Evolutionary conservation across 2,888 invertebrate genomes (phyloP).

Genomic region (Drosophila formosana): DNA sequence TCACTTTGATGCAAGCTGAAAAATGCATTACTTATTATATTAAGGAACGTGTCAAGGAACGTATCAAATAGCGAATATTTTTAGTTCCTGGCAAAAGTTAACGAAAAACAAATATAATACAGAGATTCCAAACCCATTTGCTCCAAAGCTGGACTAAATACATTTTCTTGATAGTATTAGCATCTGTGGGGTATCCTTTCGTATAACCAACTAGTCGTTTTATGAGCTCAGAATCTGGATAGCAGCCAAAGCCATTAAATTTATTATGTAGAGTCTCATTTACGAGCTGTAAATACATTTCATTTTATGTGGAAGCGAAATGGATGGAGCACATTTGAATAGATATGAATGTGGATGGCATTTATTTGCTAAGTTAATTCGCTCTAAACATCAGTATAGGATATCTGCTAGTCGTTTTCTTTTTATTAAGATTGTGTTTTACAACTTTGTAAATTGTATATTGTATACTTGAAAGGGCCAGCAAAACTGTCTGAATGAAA

Average conservation of each 20-base stretch:
- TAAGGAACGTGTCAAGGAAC: too few species aligned
- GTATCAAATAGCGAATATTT: background rate
- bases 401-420: conserved; percentile 17
- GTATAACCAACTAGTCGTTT: background rate
- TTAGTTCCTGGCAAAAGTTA: background rate
- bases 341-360: background rate
- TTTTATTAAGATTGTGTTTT: background rate
- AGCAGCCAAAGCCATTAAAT: background rate
- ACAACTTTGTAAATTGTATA: conserved; percentile 11
- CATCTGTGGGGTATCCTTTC: background rate
- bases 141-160: background rate
- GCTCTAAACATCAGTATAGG: background rate
- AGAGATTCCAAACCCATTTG: background rate
- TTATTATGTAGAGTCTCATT: conserved; percentile 6
- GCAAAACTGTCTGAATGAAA: conserved; percentile 42
- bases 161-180: background rate
- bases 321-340: background rate
- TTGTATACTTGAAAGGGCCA: conserved; percentile 19
- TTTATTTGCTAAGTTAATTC: background rate
- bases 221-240: background rate
- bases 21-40: too few species aligned
- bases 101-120: background rate
- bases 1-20: too few species aligned
- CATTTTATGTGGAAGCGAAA: background rate
- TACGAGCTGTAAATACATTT: background rate